Percentiles rank a stretch among this genome's conserved stretches.
phyloP scores from a whole-genome alignment of 1,140 invertebrate species.

The Parasteatoda tepidariorum region DNA sequence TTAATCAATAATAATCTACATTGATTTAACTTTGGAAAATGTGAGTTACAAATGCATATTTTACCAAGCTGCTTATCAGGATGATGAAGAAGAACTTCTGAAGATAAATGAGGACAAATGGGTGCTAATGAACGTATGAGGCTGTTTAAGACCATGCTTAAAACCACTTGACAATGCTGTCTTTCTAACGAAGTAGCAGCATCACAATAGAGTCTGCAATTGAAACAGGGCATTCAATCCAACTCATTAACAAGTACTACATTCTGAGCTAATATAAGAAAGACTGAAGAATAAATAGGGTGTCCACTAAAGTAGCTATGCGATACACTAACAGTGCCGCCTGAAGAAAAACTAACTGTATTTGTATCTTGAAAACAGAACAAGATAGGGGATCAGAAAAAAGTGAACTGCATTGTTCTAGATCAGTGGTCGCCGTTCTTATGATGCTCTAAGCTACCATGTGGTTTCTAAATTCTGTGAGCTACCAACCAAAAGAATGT shows the following conservation, averaged over 20 bases:
- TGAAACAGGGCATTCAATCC: background rate
- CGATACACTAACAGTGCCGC: too few relatives aligned
- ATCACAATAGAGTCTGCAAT: conserved; percentile 81
- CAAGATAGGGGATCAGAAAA: too few relatives aligned
- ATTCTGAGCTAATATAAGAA: background rate
- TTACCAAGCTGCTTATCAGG: conserved; percentile 2
- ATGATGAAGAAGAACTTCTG: conserved; percentile 74
- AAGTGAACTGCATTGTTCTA: too few relatives aligned
- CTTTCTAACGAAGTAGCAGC: conserved; percentile 72
- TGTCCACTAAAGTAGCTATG: background rate
- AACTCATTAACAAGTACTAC: background rate
- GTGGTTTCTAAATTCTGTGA: too few relatives aligned
- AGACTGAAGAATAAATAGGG: background rate
- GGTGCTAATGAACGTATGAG: conserved; percentile 80
- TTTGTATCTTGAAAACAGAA: too few relatives aligned
- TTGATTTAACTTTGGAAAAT: background rate
- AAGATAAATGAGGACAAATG: conserved; percentile 85
- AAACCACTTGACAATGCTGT: conserved; percentile 75
- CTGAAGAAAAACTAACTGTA: too few relatives aligned
- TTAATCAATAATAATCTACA: background rate
- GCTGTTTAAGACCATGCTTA: conserved; percentile 77
- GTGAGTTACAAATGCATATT: background rate
- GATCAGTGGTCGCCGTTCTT: too few relatives aligned
- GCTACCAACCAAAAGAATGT: too few relatives aligned
- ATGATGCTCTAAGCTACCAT: too few relatives aligned